Evolutionary conservation across 1,140 invertebrate genomes (phyloP).

Genomic region (Anastrepha ludens): DNA sequence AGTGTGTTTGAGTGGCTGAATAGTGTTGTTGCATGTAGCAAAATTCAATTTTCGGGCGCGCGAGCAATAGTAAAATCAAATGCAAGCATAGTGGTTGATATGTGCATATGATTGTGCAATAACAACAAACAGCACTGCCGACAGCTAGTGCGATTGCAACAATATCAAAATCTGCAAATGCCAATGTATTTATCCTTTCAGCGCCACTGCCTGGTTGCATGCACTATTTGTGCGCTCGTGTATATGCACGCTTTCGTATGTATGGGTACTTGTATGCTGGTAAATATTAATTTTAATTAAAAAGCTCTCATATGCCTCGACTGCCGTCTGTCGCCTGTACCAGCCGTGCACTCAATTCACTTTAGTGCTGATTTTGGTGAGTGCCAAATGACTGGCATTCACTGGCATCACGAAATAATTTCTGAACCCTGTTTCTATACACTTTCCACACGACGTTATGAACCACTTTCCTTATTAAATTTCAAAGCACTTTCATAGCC

Average conservation of each 20-base stretch:
- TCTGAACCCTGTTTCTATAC: no score
- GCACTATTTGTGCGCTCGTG: background rate
- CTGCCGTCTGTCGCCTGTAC: no score
- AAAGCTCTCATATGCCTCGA: background rate
- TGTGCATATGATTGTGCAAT: background rate
- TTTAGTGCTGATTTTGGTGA: background rate
- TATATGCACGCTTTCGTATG: background rate
- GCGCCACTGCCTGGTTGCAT: background rate
- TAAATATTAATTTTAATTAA: conserved; percentile 38
- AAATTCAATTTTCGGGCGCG: background rate
- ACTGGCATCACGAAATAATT: no score
- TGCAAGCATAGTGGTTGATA: background rate
- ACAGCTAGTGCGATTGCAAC: background rate
- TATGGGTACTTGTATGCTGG: background rate
- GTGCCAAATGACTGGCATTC: background rate
- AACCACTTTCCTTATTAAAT: no score
- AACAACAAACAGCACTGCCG: background rate
- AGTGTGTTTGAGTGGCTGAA: conserved; percentile 5
- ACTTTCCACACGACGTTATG: no score
- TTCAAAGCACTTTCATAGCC: no score
- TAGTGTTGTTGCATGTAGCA: background rate
- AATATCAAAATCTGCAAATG: background rate
- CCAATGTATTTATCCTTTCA: background rate
- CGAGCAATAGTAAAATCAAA: background rate
- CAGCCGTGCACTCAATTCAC: background rate